Percentiles rank a stretch among this genome's conserved stretches.
Conservation (phyloP, 1,140 invertebrate species). For the Zophobas atratus region DNA sequence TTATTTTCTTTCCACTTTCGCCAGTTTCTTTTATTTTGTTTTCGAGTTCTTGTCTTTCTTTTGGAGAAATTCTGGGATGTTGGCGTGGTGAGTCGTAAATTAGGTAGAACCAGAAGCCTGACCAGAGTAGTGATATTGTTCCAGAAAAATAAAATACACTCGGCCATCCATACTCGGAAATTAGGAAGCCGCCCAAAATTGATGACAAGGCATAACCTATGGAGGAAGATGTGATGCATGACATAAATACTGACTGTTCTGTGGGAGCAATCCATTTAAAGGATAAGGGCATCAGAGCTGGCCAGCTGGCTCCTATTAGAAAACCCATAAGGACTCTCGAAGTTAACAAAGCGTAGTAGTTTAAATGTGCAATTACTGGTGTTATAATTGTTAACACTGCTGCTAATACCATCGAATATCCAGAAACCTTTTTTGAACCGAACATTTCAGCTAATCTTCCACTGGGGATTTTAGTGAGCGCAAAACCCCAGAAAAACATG, state of each 20-base stretch:
- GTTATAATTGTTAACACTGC: conserved; percentile 15
- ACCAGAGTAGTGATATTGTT: neutral
- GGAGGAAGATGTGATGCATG: neutral
- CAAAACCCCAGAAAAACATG: conserved; percentile 17
- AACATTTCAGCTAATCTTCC: conserved; percentile 17
- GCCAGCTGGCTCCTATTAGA: conserved; percentile 1
- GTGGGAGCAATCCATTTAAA: conserved; percentile 14
- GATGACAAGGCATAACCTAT: neutral
- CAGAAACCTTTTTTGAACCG: conserved; percentile 1
- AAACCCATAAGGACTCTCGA: conserved; percentile 4
- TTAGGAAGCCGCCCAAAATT: neutral
- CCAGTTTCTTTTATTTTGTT: neutral
- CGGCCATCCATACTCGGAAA: conserved; percentile 3
- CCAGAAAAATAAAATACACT: conserved; percentile 30
- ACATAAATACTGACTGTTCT: conserved; percentile 20
- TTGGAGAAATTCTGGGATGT: conserved; percentile 28
- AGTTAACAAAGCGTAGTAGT: conserved; percentile 6
- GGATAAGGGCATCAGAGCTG: conserved; percentile 9
- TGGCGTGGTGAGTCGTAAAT: conserved; percentile 7
- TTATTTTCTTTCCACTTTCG: neutral
- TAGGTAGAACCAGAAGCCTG: conserved; percentile 11
- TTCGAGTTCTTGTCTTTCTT: conserved; percentile 12
- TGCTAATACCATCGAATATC: conserved; percentile 11
- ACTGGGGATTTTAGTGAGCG: conserved; percentile 20
- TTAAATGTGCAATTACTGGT: neutral